A percentile compares a stretch with the other conserved stretches of the same genome.
phyloP scores from a whole-genome alignment of 2,888 invertebrate genomes.

The Erebia aethiops region DNA sequence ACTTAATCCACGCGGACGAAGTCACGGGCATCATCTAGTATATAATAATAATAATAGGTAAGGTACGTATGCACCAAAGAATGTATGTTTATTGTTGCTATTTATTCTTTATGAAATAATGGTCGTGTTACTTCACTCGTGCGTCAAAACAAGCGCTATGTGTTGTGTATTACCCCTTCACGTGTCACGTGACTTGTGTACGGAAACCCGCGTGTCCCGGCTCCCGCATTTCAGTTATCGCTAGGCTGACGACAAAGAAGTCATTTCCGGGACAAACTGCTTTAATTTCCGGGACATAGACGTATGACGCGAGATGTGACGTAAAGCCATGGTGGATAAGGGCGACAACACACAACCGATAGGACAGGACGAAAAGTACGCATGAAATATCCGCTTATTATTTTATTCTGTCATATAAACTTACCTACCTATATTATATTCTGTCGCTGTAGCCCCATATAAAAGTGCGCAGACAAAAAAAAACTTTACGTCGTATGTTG shows the following conservation, averaged over 20 bases:
- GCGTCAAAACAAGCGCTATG: not conserved
- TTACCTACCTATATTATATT: too few species aligned
- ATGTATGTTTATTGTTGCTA: not conserved
- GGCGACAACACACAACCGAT: not conserved
- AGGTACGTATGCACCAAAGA: too few species aligned
- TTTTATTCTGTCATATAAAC: too few species aligned
- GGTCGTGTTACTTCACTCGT: not conserved
- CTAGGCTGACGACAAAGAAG: slow-evolving; percentile 6
- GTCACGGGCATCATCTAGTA: too few species aligned
- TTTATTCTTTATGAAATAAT: not conserved
- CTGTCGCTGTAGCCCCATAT: too few species aligned
- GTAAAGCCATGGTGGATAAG: not conserved
- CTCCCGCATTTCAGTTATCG: not conserved
- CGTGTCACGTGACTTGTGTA: not conserved
- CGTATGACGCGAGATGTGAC: not conserved
- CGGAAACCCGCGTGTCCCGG: not conserved
- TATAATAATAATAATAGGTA: too few species aligned
- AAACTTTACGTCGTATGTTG: too few species aligned
- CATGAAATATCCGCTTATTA: too few species aligned
- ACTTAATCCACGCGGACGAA: too few species aligned
- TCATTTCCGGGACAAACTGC: not conserved
- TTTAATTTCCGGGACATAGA: slow-evolving; percentile 3
- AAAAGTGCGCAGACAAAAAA: too few species aligned
- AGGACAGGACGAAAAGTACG: too few species aligned
- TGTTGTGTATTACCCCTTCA: not conserved